phyloP scores from a whole-genome alignment of 2,888 invertebrate genomes.

The Metopia argyrocephala region DNA sequence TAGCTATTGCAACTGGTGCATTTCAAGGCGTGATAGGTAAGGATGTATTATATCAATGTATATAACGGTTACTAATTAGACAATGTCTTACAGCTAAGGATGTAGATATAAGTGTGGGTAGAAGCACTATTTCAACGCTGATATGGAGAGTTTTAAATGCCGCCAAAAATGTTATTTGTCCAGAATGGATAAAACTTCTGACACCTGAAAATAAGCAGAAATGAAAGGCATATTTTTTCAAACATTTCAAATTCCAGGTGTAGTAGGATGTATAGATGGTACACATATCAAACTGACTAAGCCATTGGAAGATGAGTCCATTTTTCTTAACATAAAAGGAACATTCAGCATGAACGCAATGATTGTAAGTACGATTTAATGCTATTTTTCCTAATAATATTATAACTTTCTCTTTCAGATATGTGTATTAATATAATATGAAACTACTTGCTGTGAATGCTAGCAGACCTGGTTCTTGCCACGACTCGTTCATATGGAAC shows the following conservation, averaged over 20 bases:
- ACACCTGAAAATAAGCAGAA: conserved; percentile 2
- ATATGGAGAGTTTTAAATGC: conserved; percentile 26
- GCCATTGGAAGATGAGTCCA: conserved; percentile 20
- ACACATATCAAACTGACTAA: conserved; percentile 32
- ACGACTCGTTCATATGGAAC: not conserved
- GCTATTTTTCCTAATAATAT: not conserved
- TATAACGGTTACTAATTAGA: not conserved
- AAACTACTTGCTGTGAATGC: conserved; percentile 22
- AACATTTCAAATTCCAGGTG: conserved; percentile 28
- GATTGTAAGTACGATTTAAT: conserved; percentile 24
- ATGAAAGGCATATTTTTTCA: conserved; percentile 24
- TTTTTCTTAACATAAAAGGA: conserved; percentile 20
- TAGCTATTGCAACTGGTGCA: no score
- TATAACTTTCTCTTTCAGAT: conserved; percentile 9
- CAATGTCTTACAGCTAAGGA: conserved; percentile 10
- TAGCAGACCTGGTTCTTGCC: not conserved
- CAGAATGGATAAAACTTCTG: conserved; percentile 25
- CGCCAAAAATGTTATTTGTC: conserved; percentile 12
- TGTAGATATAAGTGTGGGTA: conserved; percentile 1
- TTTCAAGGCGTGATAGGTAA: no score
- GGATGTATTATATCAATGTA: no score
- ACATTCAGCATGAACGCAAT: conserved; percentile 24
- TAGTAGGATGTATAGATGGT: conserved; percentile 41
- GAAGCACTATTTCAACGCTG: conserved; percentile 22
- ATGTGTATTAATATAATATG: conserved; percentile 25